These are phyloP conservation scores for Oriolus oriolus DNA, from an alignment of 2,113 vertebrate genomes.

Conservation along the genomic window DNA sequence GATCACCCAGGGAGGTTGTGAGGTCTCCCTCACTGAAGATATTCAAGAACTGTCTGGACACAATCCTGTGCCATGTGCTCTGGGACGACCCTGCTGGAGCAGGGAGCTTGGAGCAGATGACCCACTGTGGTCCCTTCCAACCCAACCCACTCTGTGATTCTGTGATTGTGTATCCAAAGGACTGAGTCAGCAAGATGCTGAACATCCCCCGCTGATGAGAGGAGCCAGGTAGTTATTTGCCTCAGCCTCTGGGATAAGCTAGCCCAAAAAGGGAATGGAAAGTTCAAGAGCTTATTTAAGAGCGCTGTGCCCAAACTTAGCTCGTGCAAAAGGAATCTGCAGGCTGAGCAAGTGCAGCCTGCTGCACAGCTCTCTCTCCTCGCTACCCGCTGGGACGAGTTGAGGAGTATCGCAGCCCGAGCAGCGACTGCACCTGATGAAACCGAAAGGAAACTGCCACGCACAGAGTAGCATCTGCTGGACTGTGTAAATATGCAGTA, in stretches of 20 bases:
- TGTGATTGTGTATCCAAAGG: not conserved
- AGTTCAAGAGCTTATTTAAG: slow-evolving; percentile 56
- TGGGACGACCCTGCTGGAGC: not conserved
- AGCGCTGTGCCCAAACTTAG: slow-evolving; percentile 49
- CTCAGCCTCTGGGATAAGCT: not conserved
- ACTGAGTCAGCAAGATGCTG: not conserved
- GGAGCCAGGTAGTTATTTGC: slow-evolving; percentile 35
- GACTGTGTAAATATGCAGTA: not conserved
- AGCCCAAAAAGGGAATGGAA: slow-evolving; percentile 63
- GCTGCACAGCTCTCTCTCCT: not conserved
- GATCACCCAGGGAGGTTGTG: not conserved
- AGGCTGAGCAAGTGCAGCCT: not conserved
- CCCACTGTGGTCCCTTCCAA: not conserved
- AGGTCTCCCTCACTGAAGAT: not conserved
- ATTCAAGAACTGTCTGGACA: not conserved
- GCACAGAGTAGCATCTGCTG: not conserved
- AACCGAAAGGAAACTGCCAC: rapidly evolving
- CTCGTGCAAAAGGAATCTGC: slow-evolving; percentile 54
- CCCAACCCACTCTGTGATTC: not conserved
- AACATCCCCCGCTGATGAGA: not conserved
- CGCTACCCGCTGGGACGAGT: rapidly evolving
- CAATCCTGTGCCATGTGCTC: not conserved
- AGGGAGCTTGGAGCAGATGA: not conserved
- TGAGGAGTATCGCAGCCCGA: not conserved
- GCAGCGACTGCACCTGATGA: not conserved